These are phyloP conservation scores for Plebejus argus DNA, from an alignment of 2,888 invertebrate genomes.

Conservation along the genomic window DNA sequence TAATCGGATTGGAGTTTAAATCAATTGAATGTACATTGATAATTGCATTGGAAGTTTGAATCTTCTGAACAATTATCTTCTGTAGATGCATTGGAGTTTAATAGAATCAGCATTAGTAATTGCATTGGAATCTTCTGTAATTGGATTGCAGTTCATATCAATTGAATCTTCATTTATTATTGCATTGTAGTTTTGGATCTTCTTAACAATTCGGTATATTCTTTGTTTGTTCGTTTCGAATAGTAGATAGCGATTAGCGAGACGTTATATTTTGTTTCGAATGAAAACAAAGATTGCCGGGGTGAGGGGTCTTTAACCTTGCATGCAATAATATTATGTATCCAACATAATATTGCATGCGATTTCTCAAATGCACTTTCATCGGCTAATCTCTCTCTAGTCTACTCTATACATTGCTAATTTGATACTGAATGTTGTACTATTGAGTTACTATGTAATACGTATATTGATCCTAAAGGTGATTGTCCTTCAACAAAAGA, in stretches of 20 bases:
- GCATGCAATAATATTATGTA: background rate
- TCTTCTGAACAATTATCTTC: background rate
- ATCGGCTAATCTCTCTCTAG: background rate
- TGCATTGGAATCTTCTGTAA: too few relatives aligned
- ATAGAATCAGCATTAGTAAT: background rate
- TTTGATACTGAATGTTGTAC: background rate
- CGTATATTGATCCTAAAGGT: background rate
- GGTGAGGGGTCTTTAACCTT: conserved; percentile 5
- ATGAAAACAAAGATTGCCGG: background rate
- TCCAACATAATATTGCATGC: background rate
- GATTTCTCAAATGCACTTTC: conserved; percentile 21
- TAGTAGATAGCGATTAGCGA: background rate
- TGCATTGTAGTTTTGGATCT: too few relatives aligned
- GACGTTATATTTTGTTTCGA: background rate
- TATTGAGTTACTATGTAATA: background rate
- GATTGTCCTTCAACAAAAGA: background rate
- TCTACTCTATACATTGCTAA: too few relatives aligned
- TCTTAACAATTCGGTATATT: background rate
- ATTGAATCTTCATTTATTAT: background rate
- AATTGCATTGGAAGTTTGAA: too few relatives aligned
- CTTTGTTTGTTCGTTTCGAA: background rate
- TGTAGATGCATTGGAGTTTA: background rate
- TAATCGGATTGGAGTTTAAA: background rate
- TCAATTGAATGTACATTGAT: background rate
- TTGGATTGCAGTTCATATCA: background rate